These are phyloP conservation scores for Pseudochirops corinnae DNA, from an alignment of 2,797 vertebrate genomes.

Conservation along the genomic window DNA sequence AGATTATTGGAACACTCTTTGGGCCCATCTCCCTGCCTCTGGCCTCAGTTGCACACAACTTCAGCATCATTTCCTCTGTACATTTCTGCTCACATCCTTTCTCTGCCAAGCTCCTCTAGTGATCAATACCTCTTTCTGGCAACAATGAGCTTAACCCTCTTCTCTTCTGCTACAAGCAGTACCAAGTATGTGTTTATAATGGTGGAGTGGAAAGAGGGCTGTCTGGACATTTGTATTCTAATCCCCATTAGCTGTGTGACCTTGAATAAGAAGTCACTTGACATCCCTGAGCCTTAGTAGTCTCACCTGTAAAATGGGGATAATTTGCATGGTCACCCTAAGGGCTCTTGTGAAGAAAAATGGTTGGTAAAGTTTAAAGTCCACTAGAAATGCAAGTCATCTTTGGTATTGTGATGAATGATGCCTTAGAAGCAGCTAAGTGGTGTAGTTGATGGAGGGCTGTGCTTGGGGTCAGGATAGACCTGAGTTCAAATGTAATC, in stretches of 20 bases:
- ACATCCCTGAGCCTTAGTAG: neutral
- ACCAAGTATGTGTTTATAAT: neutral
- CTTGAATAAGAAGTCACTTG: neutral
- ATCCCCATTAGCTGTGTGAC: neutral
- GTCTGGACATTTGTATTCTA: neutral
- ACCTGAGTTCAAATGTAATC: neutral
- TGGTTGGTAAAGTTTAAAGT: neutral
- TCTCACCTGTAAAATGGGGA: neutral
- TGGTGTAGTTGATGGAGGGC: neutral
- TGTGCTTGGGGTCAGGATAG: neutral
- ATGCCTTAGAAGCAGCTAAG: neutral
- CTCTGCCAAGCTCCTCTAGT: neutral
- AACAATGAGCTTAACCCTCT: neutral
- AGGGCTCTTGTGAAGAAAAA: neutral
- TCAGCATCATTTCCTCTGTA: neutral
- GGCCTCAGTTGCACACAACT: neutral
- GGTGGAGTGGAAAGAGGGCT: neutral
- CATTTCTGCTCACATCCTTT: neutral
- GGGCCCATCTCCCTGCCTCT: neutral
- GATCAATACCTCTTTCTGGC: neutral
- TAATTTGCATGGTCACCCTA: neutral
- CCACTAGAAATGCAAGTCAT: neutral
- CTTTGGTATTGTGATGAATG: too few species aligned
- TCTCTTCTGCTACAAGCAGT: neutral
- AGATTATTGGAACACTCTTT: neutral